These are phyloP conservation scores for Recurvirostra avosetta DNA, from an alignment of 2,113 vertebrate genomes.

Conservation along the genomic window DNA sequence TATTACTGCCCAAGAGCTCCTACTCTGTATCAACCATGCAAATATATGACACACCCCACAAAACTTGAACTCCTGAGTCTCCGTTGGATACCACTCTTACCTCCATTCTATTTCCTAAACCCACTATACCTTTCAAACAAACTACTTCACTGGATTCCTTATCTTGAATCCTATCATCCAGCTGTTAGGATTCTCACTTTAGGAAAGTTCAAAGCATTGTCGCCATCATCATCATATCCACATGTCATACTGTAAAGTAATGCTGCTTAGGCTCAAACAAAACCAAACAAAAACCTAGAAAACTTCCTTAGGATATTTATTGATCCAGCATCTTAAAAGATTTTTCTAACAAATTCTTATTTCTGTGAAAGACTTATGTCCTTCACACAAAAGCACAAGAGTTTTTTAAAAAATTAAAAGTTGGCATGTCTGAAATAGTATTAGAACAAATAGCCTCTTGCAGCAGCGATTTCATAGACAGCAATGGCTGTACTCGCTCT, in stretches of 20 bases:
- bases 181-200: background rate
- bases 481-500: background rate
- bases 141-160: background rate
- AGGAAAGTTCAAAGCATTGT: background rate
- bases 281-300: background rate
- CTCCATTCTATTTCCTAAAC: background rate
- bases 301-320: background rate
- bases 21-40: background rate
- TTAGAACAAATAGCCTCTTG: constrained; percentile 56
- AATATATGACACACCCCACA: background rate
- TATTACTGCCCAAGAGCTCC: rapidly evolving
- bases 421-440: constrained; percentile 17
- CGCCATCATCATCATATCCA: background rate
- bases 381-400: background rate
- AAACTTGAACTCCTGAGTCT: background rate
- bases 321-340: background rate
- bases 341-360: background rate
- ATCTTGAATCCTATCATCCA: background rate
- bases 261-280: background rate
- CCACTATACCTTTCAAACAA: background rate
- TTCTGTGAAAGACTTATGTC: background rate
- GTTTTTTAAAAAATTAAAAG: constrained; percentile 33
- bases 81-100: rapidly evolving
- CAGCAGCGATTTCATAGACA: background rate
- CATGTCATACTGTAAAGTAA: background rate